Evolutionary conservation across 2,113 vertebrate genomes (phyloP), one percentile per base, ranked within the genome.

Genomic region (Hippocampus abdominalis): DNA sequence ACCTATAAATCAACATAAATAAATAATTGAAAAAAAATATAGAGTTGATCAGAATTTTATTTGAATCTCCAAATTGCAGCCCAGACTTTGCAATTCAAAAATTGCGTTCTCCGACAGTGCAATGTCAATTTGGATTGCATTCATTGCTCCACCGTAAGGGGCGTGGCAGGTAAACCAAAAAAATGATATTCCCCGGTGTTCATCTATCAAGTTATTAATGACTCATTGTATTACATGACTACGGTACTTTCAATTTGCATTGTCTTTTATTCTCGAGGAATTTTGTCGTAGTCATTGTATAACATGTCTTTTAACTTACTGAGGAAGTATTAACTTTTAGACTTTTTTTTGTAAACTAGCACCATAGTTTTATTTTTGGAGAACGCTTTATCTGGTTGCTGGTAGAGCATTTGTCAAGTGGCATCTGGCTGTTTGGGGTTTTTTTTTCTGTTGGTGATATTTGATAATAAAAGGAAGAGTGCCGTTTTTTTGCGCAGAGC

Each of bases 231-330:
- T 27, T 70, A 68, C 69, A 72, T 77, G 62, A 68, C 29, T 70
- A 73, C 77, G 75, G 80, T 80, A 40, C 40, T 74, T 75, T 67
- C 51, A 74, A 79, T n/a, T 48, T 42, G 71, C 77, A 66, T 81
- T 86, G 84, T 53, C 61, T 80, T 69, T 79, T 61, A 84, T 84
- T 70, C 77, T 84, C 69, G 86, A 81, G 84, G 77, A 73, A 82
- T 82, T 66, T 64, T 83, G 62, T 75, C 54, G 87, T 90, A 90
- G 90, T 91, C 89, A 91, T 91, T 90, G 83, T 91, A 89, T 91
- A 91, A 90, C 86, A 53, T 2, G 3, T 56, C 2, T 70, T 54
- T 74, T 68, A 72, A 81, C 53, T 71, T 68, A 71, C 27, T 70
- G 39, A 85, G 79, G 73, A 29, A 39, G 42, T 64, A 36, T 68